A percentile compares a stretch with the other conserved stretches of the same genome.
phyloP scores from a whole-genome alignment of 1,140 invertebrate genomes.

The Leptopilina clavipes region DNA sequence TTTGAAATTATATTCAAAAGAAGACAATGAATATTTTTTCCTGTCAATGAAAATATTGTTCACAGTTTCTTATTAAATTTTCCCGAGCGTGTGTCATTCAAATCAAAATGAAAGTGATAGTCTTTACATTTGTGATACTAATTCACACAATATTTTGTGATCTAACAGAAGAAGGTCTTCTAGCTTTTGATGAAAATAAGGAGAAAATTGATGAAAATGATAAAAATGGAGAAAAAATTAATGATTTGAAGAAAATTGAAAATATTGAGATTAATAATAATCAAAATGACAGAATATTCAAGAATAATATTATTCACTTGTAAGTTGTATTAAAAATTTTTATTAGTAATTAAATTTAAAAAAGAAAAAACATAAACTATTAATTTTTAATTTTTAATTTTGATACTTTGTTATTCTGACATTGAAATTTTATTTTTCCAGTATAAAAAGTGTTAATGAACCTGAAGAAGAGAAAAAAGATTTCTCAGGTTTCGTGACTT shows the following conservation, averaged over 20 bases:
- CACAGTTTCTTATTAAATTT: background rate
- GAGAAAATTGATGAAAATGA: background rate
- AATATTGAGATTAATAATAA: background rate
- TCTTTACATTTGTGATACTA: background rate
- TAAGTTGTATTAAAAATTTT: background rate
- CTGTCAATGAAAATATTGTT: background rate
- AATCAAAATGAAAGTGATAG: background rate
- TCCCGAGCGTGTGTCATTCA: background rate
- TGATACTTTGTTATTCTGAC: background rate
- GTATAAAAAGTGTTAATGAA: background rate
- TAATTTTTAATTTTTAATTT: background rate
- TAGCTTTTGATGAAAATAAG: background rate
- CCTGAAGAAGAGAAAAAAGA: background rate
- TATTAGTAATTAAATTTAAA: too few species aligned
- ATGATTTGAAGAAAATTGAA: too few species aligned
- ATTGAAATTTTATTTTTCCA: constrained; percentile 2
- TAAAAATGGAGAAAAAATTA: too few species aligned
- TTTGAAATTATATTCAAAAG: background rate
- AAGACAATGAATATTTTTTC: background rate
- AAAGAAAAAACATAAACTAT: background rate
- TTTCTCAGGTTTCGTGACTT: background rate
- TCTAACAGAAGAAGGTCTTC: background rate
- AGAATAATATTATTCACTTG: constrained; percentile 10
- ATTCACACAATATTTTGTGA: background rate
- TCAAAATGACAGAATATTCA: background rate